Base-by-base conservation (phyloP, 2,113 vertebrate genomes). In the Cyprinodon tularosa region DNA sequence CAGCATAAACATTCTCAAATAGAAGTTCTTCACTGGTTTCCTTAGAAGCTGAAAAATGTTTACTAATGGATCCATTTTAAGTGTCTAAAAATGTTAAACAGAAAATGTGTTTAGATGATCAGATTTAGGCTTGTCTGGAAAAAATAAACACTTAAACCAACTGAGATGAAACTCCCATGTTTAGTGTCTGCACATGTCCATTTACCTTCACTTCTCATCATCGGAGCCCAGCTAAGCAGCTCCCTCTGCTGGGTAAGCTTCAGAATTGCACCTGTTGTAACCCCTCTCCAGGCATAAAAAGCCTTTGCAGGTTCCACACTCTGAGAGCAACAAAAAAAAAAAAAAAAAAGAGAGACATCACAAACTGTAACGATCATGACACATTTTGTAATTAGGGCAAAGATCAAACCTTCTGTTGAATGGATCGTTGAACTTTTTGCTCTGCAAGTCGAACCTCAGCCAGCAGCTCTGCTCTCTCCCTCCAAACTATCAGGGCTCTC, bases 351-450 rank as follows among this genome's bases (percentile, higher is more conserved):
- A 53, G 12, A 6, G 29, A 29, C 29, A 29, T 29, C 29, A 29
- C 29, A 29, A 29, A 29, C 29, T 29, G 3, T 20, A 57, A 0
- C 0, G 20, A 57, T 4, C 15, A n/a, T n/a, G 3, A 12, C 2
- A 10, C 9, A 38, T 60, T 66, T 44, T 11, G 39, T 29, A 3
- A 45, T 14, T 22, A 66, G 14, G 12, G 48, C 14, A 14, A 12
- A 44, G 40, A 65, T 22, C 1, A 22, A 84, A 99, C 97, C 96
- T 96, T 95, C 37, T 84, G 81, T 40, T 94, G 89, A 40, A 95
- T 7, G 38, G 68, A 47, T 75, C 81, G 90, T 38, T 83, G 74
- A 87, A 93, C 86, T 96, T 95, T 66, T 22, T 29, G 44, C 13
- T 86, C 77, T 44, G 86, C 88, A 17, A 86, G 76, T 2, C 76